Evolutionary conservation across 2,888 invertebrate genomes (phyloP).

Genomic region (Melanostoma scalare): DNA sequence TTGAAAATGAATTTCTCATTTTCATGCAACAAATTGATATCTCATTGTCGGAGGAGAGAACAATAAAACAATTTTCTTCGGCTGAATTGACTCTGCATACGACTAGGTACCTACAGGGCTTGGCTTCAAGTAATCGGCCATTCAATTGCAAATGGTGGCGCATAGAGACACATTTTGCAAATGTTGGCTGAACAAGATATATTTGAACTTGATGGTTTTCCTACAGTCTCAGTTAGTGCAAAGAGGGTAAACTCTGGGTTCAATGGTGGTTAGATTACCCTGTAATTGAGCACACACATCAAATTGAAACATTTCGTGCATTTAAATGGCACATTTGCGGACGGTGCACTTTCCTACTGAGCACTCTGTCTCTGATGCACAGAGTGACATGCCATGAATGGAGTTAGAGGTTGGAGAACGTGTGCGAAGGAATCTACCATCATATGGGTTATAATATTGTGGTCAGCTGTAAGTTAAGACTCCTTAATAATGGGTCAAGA

Average conservation of each 20-base stretch:
- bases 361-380: slow-evolving; percentile 32
- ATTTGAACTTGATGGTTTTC: neutral
- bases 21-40: slow-evolving; percentile 68
- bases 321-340: slow-evolving; percentile 65
- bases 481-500: slow-evolving; percentile 54
- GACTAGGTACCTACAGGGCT: slow-evolving; percentile 20
- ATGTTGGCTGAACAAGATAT: slow-evolving; percentile 15
- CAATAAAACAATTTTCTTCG: slow-evolving; percentile 52
- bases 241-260: neutral
- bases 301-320: slow-evolving; percentile 73
- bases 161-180: slow-evolving; percentile 26
- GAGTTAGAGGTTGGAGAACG: neutral
- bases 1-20: slow-evolving; percentile 65
- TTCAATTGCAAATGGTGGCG: slow-evolving; percentile 51
- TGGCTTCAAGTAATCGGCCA: slow-evolving; percentile 28
- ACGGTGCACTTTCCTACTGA: slow-evolving; percentile 41
- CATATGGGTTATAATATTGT: slow-evolving; percentile 31
- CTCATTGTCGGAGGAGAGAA: slow-evolving; percentile 55
- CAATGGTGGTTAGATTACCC: slow-evolving; percentile 59
- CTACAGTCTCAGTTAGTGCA: neutral
- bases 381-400: slow-evolving; percentile 34
- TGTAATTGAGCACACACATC: slow-evolving; percentile 66
- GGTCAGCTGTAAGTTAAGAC: slow-evolving; percentile 42
- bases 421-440: slow-evolving; percentile 37
- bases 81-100: neutral